phyloP scores from a whole-genome alignment of 2,113 vertebrate species.

The Anthoscopus minutus region DNA sequence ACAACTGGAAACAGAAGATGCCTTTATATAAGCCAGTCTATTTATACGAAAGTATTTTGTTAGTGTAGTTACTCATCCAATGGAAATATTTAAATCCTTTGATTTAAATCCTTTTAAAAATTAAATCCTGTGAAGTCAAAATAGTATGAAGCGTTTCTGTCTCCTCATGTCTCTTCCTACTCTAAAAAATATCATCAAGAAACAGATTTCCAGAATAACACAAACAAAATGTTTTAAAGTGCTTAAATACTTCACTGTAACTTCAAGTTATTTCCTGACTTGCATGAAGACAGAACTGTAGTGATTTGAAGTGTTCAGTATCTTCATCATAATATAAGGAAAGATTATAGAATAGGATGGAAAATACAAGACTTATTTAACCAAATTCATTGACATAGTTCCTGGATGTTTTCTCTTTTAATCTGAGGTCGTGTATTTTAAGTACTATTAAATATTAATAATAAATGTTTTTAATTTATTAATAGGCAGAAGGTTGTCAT shows the following conservation, averaged over 20 bases:
- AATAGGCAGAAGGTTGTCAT: neutral
- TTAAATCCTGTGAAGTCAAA: neutral
- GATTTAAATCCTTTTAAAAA: slow-evolving; percentile 6
- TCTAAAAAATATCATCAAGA: neutral
- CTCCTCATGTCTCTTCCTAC: neutral
- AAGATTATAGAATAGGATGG: neutral
- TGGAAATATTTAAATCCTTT: slow-evolving; percentile 13
- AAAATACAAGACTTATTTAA: neutral
- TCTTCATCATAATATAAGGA: neutral
- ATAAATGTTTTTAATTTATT: neutral
- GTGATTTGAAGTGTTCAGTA: neutral
- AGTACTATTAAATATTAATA: neutral
- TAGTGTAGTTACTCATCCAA: neutral
- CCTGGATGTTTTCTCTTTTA: neutral
- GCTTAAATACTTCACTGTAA: neutral
- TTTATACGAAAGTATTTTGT: neutral
- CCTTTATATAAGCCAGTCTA: neutral
- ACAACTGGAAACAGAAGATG: neutral
- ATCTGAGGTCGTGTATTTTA: neutral
- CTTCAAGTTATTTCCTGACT: neutral
- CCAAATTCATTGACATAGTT: neutral
- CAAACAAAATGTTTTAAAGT: neutral
- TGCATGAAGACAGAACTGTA: neutral
- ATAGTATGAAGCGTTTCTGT: neutral
- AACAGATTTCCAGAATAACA: neutral